phyloP scores from a whole-genome alignment of 2,797 vertebrate species.

The Okamejei kenojei region DNA sequence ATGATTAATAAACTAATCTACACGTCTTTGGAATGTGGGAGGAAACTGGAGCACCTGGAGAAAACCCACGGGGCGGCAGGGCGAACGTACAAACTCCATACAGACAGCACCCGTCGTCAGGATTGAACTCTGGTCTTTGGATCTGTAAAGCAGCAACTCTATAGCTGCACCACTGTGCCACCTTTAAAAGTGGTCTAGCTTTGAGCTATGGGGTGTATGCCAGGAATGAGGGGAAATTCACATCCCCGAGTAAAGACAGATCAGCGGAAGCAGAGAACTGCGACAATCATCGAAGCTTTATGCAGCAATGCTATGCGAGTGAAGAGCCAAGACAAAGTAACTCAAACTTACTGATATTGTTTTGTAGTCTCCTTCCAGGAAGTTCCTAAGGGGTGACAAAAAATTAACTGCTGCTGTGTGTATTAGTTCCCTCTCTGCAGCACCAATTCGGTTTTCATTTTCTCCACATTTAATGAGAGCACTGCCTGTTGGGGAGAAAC shows the following conservation, averaged over 20 bases:
- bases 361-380: constrained; percentile 96
- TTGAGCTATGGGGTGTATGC: not conserved
- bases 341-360: constrained; percentile 85
- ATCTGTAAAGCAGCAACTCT: too few relatives aligned
- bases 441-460: constrained; percentile 85
- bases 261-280: not conserved
- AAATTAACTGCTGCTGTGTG: constrained; percentile 92
- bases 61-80: too few relatives aligned
- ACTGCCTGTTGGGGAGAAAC: constrained; percentile 62
- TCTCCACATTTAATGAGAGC: constrained; percentile 86
- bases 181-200: not conserved
- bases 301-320: not conserved
- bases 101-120: too few relatives aligned
- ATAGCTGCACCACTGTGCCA: too few relatives aligned
- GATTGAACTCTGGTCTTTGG: too few relatives aligned
- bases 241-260: not conserved
- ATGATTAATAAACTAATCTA: too few relatives aligned
- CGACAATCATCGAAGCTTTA: not conserved
- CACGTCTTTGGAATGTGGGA: too few relatives aligned
- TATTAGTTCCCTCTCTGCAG: constrained; percentile 88
- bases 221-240: not conserved
- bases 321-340: not conserved
- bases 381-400: constrained; percentile 92
- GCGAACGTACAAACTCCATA: too few relatives aligned
- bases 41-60: too few relatives aligned